phyloP scores from a whole-genome alignment of 2,113 vertebrate genomes.

The Eptesicus fuscus region DNA sequence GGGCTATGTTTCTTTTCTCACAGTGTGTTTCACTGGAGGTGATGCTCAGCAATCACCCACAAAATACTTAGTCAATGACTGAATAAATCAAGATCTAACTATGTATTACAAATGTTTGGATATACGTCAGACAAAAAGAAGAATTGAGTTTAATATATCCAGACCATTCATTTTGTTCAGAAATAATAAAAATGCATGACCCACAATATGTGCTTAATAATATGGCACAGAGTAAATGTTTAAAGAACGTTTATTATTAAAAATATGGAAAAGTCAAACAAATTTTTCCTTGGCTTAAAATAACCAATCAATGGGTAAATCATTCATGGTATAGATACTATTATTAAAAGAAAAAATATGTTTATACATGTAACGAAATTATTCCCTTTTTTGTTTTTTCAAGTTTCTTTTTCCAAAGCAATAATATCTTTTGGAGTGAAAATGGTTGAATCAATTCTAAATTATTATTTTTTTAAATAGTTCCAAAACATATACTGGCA shows the following conservation, averaged over 20 bases:
- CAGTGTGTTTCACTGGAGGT: neutral
- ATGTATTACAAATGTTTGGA: neutral
- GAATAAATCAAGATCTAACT: neutral
- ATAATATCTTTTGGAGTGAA: neutral
- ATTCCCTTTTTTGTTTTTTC: neutral
- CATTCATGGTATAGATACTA: neutral
- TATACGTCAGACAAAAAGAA: neutral
- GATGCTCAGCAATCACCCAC: neutral
- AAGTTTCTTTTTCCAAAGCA: neutral
- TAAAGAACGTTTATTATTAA: neutral
- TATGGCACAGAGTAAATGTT: neutral
- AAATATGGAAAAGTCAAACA: neutral
- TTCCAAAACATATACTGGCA: neutral
- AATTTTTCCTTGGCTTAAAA: neutral
- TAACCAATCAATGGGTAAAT: neutral
- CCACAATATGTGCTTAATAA: neutral
- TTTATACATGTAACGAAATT: neutral
- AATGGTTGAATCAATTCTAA: neutral
- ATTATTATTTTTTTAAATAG: neutral
- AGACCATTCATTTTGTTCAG: neutral
- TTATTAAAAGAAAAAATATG: neutral
- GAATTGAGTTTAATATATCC: neutral
- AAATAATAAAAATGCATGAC: conserved; percentile 14
- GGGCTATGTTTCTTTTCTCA: neutral
- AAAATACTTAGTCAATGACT: neutral